Evolutionary conservation across 2,113 vertebrate species (phyloP), one percentile per base, ranked within the genome.

Genomic region (Bothrops jararaca): DNA sequence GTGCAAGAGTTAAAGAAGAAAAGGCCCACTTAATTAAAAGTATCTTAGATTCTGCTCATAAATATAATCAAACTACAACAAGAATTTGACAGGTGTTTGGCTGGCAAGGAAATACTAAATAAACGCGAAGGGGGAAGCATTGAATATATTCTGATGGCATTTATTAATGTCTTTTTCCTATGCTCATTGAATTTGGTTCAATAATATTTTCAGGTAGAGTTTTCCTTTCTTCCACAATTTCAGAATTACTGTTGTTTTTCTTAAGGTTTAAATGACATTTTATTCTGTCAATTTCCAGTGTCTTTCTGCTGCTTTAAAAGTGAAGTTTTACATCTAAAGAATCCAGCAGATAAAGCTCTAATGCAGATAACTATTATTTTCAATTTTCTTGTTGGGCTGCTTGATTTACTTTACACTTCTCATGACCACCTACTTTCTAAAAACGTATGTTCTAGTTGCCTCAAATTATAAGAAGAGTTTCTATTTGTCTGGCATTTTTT

Each of bases 21-120:
- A 94, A 94, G 64, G 5, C 86, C 91, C 91, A 95, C 92, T 97
- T 97, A 97, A 97, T 97, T 97, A 97, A 95, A 86, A 95, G 87
- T 91, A 89, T 94, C 95, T 95, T 96, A 97, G 94, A 93, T 94
- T 91, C 93, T 96, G 87, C 34, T 97, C 53, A 92, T 96, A 97
- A 95, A 96, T 96, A 97, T 97, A 96, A 95, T 92, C 89, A 95
- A 95, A 93, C 93, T 93, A 95, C 97, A 97, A 95, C 90, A 95
- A n/a, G 92, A 95, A 95, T 96, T 97, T 96, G 93, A 93, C 95
- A 97, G 95, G 93, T 97, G 93, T 95, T 97, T 96, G 91, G 94
- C 53, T 92, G 94, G 94, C 95, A 97, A 95, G n/a, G 91, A 91
- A 94, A 90, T 86, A 91, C 91, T 93, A 96, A 93, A 91, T 57